Base-by-base conservation (phyloP, 2,113 vertebrate genomes). In the Bubo bubo region DNA sequence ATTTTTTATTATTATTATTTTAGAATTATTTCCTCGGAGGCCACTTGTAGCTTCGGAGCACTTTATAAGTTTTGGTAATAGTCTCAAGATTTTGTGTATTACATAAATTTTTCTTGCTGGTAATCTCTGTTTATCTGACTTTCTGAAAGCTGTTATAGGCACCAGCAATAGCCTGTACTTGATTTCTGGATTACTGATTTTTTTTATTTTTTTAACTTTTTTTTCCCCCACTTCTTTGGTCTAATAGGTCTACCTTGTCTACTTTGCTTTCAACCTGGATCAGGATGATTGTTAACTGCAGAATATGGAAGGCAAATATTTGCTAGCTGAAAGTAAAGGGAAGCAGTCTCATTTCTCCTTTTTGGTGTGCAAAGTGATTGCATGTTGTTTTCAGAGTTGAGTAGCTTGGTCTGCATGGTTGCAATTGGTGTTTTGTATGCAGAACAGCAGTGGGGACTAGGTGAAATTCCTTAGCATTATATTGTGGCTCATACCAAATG, bases 1-100 rank as follows among this genome's bases (percentile, higher is more conserved):
- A 81, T 94, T 96, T 91, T 28, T 90, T 91, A 62, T 92, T 96
- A 53, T 75, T 96, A 76, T 91, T 94, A 64, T 90, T 96, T 85
- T 81, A 81, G 27, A 82, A 73, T 94, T 87, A 47, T 89, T 91
- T 96, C 70, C 58, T 73, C 0, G 0, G 37, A 77, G 70, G 4
- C 26, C 60, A 32, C 56, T 94, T 92, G 39, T 90, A 87, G 76
- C 45, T 92, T 95, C 73, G 56, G 92, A 93, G 49, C 45, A 68
- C 39, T 89, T 92, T 3, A 27, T 87, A 95, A 90, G 53, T 90
- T 96, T 76, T 2, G 1, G 12, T 91, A 79, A 74, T 63, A 92
- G 43, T 86, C 73, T 95, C 0, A 35, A 91, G 70, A 76, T 81
- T 94, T 91, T 91, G 53, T 94, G 22, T 89, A 22, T 93, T 89